phyloP scores from a whole-genome alignment of 1,140 invertebrate species.

The Drosophila miranda region DNA sequence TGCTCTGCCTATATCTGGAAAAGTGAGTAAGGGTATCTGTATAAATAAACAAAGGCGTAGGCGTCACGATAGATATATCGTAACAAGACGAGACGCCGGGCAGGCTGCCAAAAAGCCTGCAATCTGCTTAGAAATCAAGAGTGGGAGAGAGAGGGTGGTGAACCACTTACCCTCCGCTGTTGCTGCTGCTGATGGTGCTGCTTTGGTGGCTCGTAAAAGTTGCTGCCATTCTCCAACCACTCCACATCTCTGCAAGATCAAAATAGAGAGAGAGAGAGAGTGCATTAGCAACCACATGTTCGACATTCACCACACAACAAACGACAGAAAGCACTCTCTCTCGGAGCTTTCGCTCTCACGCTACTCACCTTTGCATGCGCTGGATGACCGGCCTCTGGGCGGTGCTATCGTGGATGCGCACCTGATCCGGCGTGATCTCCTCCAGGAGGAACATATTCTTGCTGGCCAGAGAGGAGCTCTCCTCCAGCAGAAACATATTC shows the following conservation, averaged over 20 bases:
- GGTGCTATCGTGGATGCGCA: conserved; percentile 90
- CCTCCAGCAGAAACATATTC: conserved; percentile 75
- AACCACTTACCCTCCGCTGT: conserved; percentile 62
- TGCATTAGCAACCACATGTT: conserved; percentile 67
- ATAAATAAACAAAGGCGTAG: conserved; percentile 70
- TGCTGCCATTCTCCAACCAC: conserved; percentile 71
- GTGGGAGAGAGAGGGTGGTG: conserved; percentile 7
- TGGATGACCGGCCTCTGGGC: conserved; percentile 87
- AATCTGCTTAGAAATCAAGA: conserved; percentile 49
- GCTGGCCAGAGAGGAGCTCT: conserved; percentile 46
- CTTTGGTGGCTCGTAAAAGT: conserved; percentile 65
- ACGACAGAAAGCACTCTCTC: conserved; percentile 20
- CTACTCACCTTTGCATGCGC: conserved; percentile 81
- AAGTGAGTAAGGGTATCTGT: conserved; percentile 16
- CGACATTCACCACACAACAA: conserved; percentile 76
- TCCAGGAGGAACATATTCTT: conserved; percentile 77
- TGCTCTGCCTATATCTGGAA: background rate
- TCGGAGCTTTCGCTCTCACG: conserved; percentile 1
- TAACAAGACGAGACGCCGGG: conserved; percentile 52
- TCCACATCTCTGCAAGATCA: conserved; percentile 69
- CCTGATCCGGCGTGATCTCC: conserved; percentile 85
- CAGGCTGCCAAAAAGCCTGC: conserved; percentile 70
- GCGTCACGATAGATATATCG: conserved; percentile 67
- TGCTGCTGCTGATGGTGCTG: conserved; percentile 58
- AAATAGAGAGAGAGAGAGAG: conserved; percentile 23